Percentiles rank a stretch among this genome's conserved stretches.
phyloP scores from a whole-genome alignment of 2,797 vertebrate species.

The Acomys russatus region DNA sequence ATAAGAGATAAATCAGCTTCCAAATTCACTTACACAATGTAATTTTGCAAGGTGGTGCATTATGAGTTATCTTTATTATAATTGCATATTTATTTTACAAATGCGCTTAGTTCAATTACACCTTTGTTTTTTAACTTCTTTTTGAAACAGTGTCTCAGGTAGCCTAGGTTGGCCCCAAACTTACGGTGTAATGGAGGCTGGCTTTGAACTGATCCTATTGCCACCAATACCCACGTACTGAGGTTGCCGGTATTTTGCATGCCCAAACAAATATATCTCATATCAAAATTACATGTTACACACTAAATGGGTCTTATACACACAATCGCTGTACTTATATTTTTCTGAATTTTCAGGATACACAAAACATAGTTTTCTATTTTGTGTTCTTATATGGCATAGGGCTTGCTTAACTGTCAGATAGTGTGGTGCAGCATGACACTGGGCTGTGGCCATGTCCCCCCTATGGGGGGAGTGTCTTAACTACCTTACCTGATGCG shows the following conservation, averaged over 20 bases:
- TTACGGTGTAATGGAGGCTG: not conserved
- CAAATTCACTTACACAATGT: slow-evolving; percentile 27
- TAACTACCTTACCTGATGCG: not conserved
- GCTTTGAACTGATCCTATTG: not conserved
- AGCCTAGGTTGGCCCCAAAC: not conserved
- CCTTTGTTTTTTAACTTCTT: not conserved
- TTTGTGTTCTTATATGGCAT: not conserved
- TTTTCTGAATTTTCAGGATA: slow-evolving; percentile 22
- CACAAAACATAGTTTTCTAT: slow-evolving; percentile 34
- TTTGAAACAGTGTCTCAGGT: not conserved
- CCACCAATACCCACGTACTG: not conserved
- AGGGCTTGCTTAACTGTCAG: not conserved
- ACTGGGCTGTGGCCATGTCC: not conserved
- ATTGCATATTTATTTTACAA: slow-evolving; percentile 27
- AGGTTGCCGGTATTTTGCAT: not conserved
- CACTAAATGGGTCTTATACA: not conserved
- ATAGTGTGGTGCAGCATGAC: not conserved
- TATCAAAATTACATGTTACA: not conserved
- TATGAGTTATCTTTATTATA: slow-evolving; percentile 19
- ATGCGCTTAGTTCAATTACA: not conserved
- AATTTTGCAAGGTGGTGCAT: slow-evolving; percentile 2
- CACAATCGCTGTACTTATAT: not conserved
- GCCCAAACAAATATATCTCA: not conserved
- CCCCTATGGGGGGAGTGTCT: not conserved
- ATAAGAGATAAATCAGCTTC: slow-evolving; percentile 40